Percentiles rank a stretch among this genome's conserved stretches.
These are phyloP conservation scores for Pan paniscus DNA, from an alignment of 2,113 vertebrate species.

Conservation along the genomic window DNA sequence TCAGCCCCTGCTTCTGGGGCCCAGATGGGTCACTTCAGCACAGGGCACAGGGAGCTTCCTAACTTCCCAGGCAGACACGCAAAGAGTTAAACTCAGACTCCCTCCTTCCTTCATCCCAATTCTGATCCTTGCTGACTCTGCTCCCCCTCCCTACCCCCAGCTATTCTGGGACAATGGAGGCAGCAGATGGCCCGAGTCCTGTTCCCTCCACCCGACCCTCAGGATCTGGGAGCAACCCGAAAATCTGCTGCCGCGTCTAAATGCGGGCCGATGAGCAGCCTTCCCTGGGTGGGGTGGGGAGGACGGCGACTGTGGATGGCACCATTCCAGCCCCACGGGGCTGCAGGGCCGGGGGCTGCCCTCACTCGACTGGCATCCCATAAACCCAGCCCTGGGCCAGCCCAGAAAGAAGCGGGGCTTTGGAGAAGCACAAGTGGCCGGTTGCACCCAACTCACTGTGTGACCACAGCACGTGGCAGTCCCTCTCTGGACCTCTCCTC, in stretches of 20 bases:
- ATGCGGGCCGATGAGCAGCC: conserved; percentile 72
- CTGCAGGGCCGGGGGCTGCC: neutral
- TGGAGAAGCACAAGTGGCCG: neutral
- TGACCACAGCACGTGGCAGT: fast-evolving
- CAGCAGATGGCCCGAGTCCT: conserved; percentile 84
- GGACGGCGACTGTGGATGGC: neutral
- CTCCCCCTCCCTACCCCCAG: conserved; percentile 40
- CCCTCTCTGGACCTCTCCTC: neutral
- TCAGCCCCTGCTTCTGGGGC: neutral
- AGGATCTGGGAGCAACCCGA: conserved; percentile 75
- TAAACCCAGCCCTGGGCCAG: neutral
- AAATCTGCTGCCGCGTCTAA: conserved; percentile 82
- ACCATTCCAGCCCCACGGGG: neutral
- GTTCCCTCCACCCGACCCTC: conserved; percentile 78
- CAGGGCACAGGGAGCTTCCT: neutral
- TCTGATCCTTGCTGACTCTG: conserved; percentile 64
- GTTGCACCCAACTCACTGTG: neutral
- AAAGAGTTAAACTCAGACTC: neutral
- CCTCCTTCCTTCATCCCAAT: neutral
- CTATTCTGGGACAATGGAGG: conserved; percentile 85
- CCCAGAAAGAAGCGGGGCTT: neutral
- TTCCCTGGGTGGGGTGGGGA: fast-evolving
- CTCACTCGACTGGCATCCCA: neutral
- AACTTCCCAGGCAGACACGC: neutral
- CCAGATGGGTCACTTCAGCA: neutral